Evolutionary conservation across 2,113 vertebrate species (phyloP), one percentile per base, ranked within the genome.

Genomic region (Phylloscopus trochiloides): DNA sequence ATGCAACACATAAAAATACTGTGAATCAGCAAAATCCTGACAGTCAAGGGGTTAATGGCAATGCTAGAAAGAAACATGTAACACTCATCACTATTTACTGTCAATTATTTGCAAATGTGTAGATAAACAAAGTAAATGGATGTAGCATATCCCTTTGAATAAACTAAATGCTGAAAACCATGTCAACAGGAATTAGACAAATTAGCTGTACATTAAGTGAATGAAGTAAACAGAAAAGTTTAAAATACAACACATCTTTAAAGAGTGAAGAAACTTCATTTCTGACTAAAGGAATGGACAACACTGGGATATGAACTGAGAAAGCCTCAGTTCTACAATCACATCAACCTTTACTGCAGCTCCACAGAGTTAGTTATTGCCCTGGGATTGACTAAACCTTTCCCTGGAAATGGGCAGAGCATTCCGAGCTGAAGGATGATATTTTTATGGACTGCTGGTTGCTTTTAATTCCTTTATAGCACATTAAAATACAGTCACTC

Each of bases 401-500:
- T 95, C 54, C 12, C 1, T n/a, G 68, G 74, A 97, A 98, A 98
- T 86, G 92, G 89, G 71, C 85, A 94, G 57, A 97, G 96, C 92
- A 95, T 94, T 97, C 88, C 63, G 51, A 97, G 90, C 76, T 89
- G 94, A 97, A 95, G 65, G 88, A 97, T 96, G 94, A 74, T 95
- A 89, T 95, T 97, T 97, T 97, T 95, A 97, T 85, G 80, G 88
- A 97, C 82, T 84, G 84, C 94, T 96, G 79, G 79, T 94, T 90
- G 93, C 93, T 98, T 97, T 98, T 97, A 97, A 97, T 98, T 97
- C 96, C 94, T 93, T 96, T 93, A 86, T 18, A 95, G 95, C 91
- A 93, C 89, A 97, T 97, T 98, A 97, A 97, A 97, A 97, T 63
- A 96, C 28, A 97, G 96, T 97, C 92, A 74, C 88, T 90, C 96